phyloP scores from a whole-genome alignment of 2,888 invertebrate species.

The Dascillus cervinus region DNA sequence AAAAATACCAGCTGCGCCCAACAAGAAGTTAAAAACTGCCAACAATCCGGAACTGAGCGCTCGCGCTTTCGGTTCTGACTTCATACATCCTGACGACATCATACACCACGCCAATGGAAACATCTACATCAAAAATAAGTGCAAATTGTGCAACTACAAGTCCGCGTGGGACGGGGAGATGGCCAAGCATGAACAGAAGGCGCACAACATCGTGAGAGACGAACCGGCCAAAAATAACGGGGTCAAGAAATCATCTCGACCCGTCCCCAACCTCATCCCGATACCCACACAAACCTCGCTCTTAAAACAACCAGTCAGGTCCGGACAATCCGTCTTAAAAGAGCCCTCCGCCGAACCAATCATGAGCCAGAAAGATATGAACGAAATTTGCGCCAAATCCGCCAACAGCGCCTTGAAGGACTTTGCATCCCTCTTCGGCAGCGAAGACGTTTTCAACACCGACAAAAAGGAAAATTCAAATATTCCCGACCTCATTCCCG shows the following conservation, averaged over 20 bases:
- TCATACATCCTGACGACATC: conserved; percentile 44
- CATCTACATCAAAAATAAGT: conserved; percentile 42
- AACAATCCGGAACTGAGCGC: conserved; percentile 19
- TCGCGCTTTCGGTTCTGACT: conserved; percentile 40
- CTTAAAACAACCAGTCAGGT: conserved; percentile 6
- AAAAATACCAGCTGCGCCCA: conserved; percentile 21
- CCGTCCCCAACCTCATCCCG: conserved; percentile 70
- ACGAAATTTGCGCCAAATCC: conserved; percentile 43
- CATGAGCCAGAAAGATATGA: conserved; percentile 43
- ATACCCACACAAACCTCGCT: conserved; percentile 41
- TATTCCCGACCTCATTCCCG: conserved; percentile 35
- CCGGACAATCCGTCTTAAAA: not conserved
- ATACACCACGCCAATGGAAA: conserved; percentile 41
- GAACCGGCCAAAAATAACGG: conserved; percentile 18
- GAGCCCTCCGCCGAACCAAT: conserved; percentile 27
- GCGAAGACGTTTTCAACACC: conserved; percentile 37
- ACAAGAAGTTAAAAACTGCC: conserved; percentile 23
- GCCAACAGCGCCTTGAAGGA: conserved; percentile 47
- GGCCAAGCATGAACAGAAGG: conserved; percentile 46
- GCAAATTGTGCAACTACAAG: conserved; percentile 50
- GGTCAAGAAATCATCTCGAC: conserved; percentile 47
- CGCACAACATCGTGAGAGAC: conserved; percentile 37
- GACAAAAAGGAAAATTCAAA: conserved; percentile 18
- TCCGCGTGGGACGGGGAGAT: conserved; percentile 53
- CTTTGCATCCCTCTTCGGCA: conserved; percentile 46